Evolutionary conservation across 2,797 vertebrate species (phyloP), one percentile per base, ranked within the genome.

Genomic region (Alauda arvensis): DNA sequence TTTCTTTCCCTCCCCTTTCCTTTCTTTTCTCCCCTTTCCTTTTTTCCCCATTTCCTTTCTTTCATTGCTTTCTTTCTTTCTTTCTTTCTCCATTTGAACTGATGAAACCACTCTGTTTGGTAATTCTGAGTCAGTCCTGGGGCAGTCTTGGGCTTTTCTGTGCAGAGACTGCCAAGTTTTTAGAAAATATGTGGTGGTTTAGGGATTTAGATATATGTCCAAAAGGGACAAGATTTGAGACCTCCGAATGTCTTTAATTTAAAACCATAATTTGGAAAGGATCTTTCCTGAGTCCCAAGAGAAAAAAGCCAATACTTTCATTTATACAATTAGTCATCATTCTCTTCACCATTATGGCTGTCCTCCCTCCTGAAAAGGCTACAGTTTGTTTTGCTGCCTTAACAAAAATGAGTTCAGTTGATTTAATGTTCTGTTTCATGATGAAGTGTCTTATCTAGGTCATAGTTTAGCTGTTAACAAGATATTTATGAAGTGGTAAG

Each of bases 401-500:
- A 70, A 66, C 34, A 43, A 72, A 93, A 88, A 59, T 2, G 4
- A 75, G 10, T 89, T 89, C 28, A 45, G 63, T 83, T 92, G 69
- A 91, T 93, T 92, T 92, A 92, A 70, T 82, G 60, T 84, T 91
- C 59, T 84, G 61, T 80, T 87, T 55, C 55, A 42, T 48, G 74
- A 83, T 91, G 56, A 91, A 88, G 45, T 90, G 77, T 82, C 69
- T 78, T 91, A 86, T 76, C 45, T 74, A 76, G 60, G 87, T 93
- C 56, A 81, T 70, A 87, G 74, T 85, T 87, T 77, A 79, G 52
- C 61, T 86, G 68, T 79, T 92, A 91, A 67, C 28, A 85, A 82
- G 61, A 70, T 90, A 89, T 86, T 95, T 94, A 92, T 92, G 88
- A 86, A 87, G 84, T 93, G 88, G 78, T 90, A 91, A 83, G 71